Evolutionary conservation across 1,140 invertebrate genomes (phyloP), one percentile per base, ranked within the genome.

Genomic region (Drosophila santomea): DNA sequence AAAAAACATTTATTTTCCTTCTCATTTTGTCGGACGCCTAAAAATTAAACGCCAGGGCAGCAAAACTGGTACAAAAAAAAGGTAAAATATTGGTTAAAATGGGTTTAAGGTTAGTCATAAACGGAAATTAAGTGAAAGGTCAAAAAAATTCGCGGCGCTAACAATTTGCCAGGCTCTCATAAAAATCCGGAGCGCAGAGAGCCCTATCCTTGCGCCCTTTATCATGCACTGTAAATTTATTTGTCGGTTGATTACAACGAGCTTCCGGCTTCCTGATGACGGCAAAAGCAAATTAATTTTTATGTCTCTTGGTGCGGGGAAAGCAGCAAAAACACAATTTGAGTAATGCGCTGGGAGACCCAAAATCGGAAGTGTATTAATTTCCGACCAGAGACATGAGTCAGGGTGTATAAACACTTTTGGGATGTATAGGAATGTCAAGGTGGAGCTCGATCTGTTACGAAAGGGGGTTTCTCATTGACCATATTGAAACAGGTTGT

Each of bases 231-330:
- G 83, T 86, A 80, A 86, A 86, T 86, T 86, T 86, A 86, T 86
- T 86, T 86, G 83, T 89, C 83, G 83, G 84, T 86, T 86, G 84
- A 86, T 86, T 86, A 86, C 84, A 89, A 66, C 84, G 79, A 51
- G 72, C 75, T 77, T 86, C 83, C 83, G 83, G 62, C 80, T 79
- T 69, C 67, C 68, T 62, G 83, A 86, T 83, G 80, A 59, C 74
- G 72, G 68, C 83, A 78, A 78, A 85, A 88, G 80, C 69, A 85
- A 85, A 85, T 86, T 86, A 86, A 89, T 86, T 86, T 86, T 89
- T 89, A 86, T 89, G 83, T 82, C 74, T 72, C 69, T 75, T 50
- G 62, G 75, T 59, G 14, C 62, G 60, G 44, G n/a, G 69, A 48
- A 67, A 58, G 39, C 59, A 25, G 72, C 60, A 61, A 73, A 78